Conservation (phyloP, 2,113 vertebrate species). For the Gallinago media region DNA sequence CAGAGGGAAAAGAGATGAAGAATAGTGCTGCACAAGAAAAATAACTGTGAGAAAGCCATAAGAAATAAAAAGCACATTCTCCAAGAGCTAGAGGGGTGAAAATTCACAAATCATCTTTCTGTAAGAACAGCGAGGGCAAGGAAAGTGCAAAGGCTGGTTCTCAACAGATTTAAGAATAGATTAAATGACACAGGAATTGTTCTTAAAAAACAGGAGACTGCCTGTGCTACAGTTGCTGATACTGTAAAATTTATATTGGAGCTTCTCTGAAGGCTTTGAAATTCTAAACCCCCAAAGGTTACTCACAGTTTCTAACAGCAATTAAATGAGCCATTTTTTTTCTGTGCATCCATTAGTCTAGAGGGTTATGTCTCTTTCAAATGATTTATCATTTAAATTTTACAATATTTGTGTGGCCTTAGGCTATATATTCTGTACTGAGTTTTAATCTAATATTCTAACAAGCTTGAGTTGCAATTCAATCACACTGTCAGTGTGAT, state of each 20-base stretch:
- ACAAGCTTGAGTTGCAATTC: background rate
- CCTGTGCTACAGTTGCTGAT: background rate
- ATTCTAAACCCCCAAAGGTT: background rate
- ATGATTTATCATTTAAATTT: constrained; percentile 29
- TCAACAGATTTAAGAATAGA: background rate
- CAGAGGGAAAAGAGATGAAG: background rate
- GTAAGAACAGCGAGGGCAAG: background rate
- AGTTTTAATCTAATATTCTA: constrained; percentile 23
- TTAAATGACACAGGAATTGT: background rate
- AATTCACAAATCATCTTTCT: background rate
- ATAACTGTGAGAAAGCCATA: background rate
- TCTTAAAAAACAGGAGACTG: background rate
- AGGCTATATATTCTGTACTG: background rate
- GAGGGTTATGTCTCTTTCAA: background rate
- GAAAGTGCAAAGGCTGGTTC: background rate
- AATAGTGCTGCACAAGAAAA: background rate
- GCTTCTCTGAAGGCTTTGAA: background rate
- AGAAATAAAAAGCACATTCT: background rate
- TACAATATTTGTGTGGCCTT: background rate
- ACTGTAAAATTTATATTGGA: background rate
- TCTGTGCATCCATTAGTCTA: background rate
- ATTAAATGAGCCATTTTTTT: background rate
- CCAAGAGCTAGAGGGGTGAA: background rate
- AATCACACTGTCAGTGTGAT: background rate
- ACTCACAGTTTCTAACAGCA: constrained; percentile 22